These are phyloP conservation scores for Amphimedon queenslandica DNA, from an alignment of 37 sponge, comb jelly and placozoan species.

Conservation along the genomic window DNA sequence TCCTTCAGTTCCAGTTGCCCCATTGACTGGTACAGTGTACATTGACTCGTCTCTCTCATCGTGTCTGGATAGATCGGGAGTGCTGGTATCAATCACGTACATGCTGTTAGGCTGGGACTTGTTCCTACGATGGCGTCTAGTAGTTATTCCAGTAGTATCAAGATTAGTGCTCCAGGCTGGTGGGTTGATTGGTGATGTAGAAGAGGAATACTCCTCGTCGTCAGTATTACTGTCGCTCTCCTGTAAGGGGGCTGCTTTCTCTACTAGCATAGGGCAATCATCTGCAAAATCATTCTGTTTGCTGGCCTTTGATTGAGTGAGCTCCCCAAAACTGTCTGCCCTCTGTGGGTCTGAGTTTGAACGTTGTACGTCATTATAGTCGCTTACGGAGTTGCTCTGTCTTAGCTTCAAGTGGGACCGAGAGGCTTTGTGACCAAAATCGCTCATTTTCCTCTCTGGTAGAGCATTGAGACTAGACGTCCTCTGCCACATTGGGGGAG, in stretches of 20 bases:
- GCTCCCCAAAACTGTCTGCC: background rate
- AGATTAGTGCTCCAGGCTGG: background rate
- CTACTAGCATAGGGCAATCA: background rate
- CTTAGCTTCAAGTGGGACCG: too few relatives aligned
- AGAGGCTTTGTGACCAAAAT: too few relatives aligned
- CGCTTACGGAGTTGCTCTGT: background rate
- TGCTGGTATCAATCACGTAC: background rate
- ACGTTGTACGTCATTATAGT: too few relatives aligned
- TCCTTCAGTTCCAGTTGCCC: background rate
- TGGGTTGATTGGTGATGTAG: background rate
- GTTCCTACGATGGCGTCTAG: background rate
- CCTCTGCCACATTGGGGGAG: conserved; percentile 11
- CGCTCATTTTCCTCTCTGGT: background rate
- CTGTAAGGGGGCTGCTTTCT: too few relatives aligned
- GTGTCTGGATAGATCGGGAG: background rate
- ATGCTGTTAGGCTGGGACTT: background rate
- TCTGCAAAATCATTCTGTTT: background rate
- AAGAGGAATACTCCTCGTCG: background rate
- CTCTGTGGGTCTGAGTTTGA: background rate
- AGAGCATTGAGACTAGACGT: conserved; percentile 13
- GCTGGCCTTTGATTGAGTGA: background rate
- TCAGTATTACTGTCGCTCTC: background rate
- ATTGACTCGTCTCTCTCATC: too few relatives aligned
- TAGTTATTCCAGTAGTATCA: background rate
- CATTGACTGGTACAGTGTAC: background rate